These are phyloP conservation scores for Orchesellides sinensis DNA, from an alignment of 2,888 invertebrate species.

Conservation along the genomic window DNA sequence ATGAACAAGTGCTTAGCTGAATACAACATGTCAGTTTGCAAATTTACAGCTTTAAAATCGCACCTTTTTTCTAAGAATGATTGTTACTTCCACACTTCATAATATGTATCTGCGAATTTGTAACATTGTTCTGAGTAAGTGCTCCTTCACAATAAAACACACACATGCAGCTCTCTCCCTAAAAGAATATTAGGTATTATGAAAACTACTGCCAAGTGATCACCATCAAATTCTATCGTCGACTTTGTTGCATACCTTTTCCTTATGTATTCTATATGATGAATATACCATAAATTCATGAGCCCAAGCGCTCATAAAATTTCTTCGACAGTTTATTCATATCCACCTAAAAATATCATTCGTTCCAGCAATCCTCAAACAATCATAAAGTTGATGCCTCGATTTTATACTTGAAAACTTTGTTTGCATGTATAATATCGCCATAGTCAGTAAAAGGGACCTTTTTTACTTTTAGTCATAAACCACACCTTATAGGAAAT, in stretches of 20 bases:
- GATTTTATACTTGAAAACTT: neutral
- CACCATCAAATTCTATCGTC: too few species aligned
- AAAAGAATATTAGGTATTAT: neutral
- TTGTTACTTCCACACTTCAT: constrained; percentile 48
- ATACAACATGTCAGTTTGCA: constrained; percentile 51
- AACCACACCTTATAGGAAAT: constrained; percentile 59
- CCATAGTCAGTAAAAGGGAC: constrained; percentile 9
- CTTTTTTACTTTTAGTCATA: constrained; percentile 1
- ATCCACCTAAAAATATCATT: constrained; percentile 15
- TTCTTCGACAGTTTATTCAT: constrained; percentile 3
- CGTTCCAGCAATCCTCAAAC: neutral
- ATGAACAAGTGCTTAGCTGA: constrained; percentile 16
- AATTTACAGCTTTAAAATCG: constrained; percentile 55
- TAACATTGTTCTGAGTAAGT: neutral
- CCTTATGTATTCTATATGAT: neutral
- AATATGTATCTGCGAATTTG: neutral
- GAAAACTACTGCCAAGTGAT: neutral
- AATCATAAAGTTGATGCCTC: neutral
- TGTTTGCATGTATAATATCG: neutral
- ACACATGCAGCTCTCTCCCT: neutral
- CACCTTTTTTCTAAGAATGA: constrained; percentile 37
- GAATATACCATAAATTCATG: constrained; percentile 17
- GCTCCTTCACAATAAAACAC: neutral
- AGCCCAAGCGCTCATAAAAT: constrained; percentile 36
- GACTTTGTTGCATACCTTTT: constrained; percentile 1